phyloP scores from a whole-genome alignment of 2,113 vertebrate genomes.

The Pygoscelis adeliae region DNA sequence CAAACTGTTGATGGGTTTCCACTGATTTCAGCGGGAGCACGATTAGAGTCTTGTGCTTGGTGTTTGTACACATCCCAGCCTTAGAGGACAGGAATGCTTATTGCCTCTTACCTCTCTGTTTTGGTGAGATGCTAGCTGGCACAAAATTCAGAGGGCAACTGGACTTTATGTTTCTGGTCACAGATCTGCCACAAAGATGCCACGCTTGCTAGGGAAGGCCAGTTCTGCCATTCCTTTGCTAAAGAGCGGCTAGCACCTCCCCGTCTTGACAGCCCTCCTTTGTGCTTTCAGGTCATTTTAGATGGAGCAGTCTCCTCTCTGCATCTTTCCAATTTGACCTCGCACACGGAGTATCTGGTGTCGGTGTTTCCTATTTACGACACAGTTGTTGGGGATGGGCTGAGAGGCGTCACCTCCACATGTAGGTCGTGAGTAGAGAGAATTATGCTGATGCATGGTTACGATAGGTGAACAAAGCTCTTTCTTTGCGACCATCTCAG shows the following conservation, averaged over 20 bases:
- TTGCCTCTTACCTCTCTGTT: background rate
- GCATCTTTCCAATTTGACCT: slow-evolving; percentile 81
- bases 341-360: slow-evolving; percentile 85
- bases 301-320: slow-evolving; percentile 74
- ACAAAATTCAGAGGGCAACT: background rate
- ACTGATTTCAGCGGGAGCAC: background rate
- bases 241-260: background rate
- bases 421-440: slow-evolving; percentile 70
- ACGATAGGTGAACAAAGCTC: background rate
- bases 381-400: slow-evolving; percentile 72
- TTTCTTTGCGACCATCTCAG: rapidly evolving
- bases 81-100: background rate
- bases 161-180: background rate
- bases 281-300: slow-evolving; percentile 79
- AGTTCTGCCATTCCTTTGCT: background rate
- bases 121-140: background rate
- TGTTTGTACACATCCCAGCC: background rate
- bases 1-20: background rate
- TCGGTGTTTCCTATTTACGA: slow-evolving; percentile 86
- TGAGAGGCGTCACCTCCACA: slow-evolving; percentile 86
- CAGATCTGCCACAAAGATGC: background rate
- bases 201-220: too few relatives aligned
- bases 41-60: background rate
- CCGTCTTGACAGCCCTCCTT: background rate
- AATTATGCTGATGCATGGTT: rapidly evolving